A percentile compares a stretch with the other conserved stretches of the same genome.
These are phyloP conservation scores for Oryzias sinensis DNA, from an alignment of 2,797 vertebrate species.

Conservation along the genomic window DNA sequence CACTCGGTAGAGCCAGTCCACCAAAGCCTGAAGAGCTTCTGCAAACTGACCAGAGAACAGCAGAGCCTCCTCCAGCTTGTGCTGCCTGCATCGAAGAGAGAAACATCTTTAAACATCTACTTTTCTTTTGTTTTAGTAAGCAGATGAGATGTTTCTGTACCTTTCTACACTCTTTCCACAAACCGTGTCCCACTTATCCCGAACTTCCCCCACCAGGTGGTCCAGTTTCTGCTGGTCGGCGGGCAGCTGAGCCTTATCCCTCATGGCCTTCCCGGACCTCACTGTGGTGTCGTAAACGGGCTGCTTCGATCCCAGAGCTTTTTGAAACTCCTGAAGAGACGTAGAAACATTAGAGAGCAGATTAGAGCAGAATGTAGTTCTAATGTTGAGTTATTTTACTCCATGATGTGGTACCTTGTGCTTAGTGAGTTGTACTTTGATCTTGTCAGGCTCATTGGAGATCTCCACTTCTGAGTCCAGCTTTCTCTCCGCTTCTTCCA, in stretches of 20 bases:
- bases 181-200: conserved; percentile 98
- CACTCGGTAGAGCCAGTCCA: conserved; percentile 97
- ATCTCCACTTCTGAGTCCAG: conserved; percentile 97
- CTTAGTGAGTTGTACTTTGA: conserved; percentile 93
- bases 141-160: conserved; percentile 58
- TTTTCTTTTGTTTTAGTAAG: no score
- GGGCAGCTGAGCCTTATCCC: conserved; percentile 90
- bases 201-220: conserved; percentile 91
- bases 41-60: conserved; percentile 98
- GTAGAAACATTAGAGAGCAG: background rate
- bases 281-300: conserved; percentile 97
- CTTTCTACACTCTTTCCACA: conserved; percentile 98
- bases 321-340: conserved; percentile 91
- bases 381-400: rapidly evolving
- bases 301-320: conserved; percentile 94
- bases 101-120: background rate
- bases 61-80: conserved; percentile 97
- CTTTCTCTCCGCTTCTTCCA: conserved; percentile 94
- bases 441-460: conserved; percentile 98
- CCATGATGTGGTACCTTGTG: conserved; percentile 84
- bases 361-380: background rate
- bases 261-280: conserved; percentile 91
- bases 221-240: conserved; percentile 93
- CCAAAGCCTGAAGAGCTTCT: conserved; percentile 93
- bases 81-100: conserved; percentile 81